phyloP scores from a whole-genome alignment of 1,140 invertebrate species.

The Zaprionus gabonicus region DNA sequence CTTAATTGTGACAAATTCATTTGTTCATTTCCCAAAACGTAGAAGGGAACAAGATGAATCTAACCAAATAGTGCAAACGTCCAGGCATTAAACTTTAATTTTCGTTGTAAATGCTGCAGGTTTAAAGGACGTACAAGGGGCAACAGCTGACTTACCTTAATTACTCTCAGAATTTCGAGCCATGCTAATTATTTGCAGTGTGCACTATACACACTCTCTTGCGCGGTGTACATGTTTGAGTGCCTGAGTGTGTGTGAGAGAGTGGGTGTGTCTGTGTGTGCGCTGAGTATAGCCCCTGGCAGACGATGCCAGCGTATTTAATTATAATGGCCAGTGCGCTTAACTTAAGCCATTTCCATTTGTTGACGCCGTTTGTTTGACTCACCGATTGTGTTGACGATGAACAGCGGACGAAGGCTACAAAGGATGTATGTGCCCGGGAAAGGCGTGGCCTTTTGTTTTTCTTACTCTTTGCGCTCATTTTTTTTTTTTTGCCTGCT shows the following conservation, averaged over 20 bases:
- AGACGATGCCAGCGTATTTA: conserved; percentile 59
- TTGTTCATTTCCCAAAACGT: conserved; percentile 8
- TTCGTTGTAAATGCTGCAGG: conserved; percentile 34
- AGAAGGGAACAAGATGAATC: conserved; percentile 44
- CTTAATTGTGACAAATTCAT: conserved; percentile 48
- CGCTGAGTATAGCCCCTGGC: conserved; percentile 5
- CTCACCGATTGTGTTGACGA: conserved; percentile 23
- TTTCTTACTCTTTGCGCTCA: neutral
- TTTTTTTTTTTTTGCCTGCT: neutral
- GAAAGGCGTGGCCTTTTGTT: conserved; percentile 34
- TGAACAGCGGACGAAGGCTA: neutral
- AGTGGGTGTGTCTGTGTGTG: conserved; percentile 9
- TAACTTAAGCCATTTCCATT: conserved; percentile 72
- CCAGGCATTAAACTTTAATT: conserved; percentile 71
- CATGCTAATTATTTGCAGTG: conserved; percentile 76
- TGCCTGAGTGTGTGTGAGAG: neutral
- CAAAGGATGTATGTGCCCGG: conserved; percentile 9
- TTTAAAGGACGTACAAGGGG: conserved; percentile 17
- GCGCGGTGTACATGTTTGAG: neutral
- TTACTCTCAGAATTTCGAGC: conserved; percentile 68
- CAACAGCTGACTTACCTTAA: conserved; percentile 80
- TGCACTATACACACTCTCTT: conserved; percentile 31
- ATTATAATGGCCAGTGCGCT: conserved; percentile 65
- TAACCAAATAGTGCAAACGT: conserved; percentile 39
- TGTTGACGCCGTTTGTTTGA: conserved; percentile 27